Evolutionary conservation across 1,140 invertebrate genomes (phyloP).

Genomic region (Zaprionus capensis): DNA sequence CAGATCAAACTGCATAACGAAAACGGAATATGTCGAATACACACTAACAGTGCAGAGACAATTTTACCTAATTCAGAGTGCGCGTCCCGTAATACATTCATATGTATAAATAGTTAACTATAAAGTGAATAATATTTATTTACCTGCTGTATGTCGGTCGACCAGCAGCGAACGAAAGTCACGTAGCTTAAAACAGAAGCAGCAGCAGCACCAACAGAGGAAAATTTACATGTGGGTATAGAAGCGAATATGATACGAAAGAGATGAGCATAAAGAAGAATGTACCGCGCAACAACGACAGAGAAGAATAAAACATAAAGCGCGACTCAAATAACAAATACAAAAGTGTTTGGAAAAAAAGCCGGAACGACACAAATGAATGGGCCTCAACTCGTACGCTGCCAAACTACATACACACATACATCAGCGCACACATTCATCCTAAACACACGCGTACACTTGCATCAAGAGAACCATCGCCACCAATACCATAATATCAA

Average conservation of each 20-base stretch:
- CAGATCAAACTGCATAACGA: conserved; percentile 54
- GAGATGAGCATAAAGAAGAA: conserved; percentile 32
- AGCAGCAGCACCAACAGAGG: conserved; percentile 23
- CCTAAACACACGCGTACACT: conserved; percentile 39
- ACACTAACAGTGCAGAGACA: conserved; percentile 39
- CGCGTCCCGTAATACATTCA: conserved; percentile 5
- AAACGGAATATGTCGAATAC: conserved; percentile 53
- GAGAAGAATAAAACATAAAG: conserved; percentile 39
- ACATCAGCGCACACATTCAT: conserved; percentile 44
- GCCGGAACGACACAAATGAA: conserved; percentile 64
- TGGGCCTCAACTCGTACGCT: conserved; percentile 55
- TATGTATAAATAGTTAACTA: conserved; percentile 23
- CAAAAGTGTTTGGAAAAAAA: conserved; percentile 34
- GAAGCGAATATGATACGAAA: conserved; percentile 43
- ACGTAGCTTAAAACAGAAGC: conserved; percentile 66
- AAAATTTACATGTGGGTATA: conserved; percentile 55
- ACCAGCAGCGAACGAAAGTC: conserved; percentile 43
- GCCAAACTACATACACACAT: conserved; percentile 61
- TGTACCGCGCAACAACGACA: conserved; percentile 30
- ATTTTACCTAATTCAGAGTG: conserved; percentile 37
- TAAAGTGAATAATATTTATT: conserved; percentile 44
- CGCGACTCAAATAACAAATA: conserved; percentile 45
- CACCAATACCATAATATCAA: conserved; percentile 19
- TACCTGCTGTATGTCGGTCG: conserved; percentile 56
- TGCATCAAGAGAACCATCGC: conserved; percentile 24